A percentile compares a stretch with the other conserved stretches of the same genome.
These are phyloP conservation scores for Malurus elegans DNA, from an alignment of 2,113 vertebrate genomes.

Conservation along the genomic window DNA sequence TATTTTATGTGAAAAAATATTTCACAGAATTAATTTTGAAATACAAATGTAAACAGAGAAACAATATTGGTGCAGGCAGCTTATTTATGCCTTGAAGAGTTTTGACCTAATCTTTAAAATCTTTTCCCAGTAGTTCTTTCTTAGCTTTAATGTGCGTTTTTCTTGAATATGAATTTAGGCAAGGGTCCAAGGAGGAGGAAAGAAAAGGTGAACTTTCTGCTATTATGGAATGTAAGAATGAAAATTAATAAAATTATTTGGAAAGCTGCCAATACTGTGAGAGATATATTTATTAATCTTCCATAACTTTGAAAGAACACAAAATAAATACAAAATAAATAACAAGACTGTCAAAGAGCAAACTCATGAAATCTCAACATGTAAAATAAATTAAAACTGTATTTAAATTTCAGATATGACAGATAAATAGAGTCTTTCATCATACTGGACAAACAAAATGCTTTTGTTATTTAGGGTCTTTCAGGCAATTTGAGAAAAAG, in stretches of 20 bases:
- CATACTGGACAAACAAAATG: not conserved
- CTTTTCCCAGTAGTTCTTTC: not conserved
- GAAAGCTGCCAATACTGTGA: not conserved
- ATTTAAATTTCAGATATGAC: not conserved
- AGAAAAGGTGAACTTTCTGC: not conserved
- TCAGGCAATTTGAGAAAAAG: not conserved
- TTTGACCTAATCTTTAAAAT: not conserved
- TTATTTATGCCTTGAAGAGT: not conserved
- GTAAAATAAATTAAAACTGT: conserved; percentile 2
- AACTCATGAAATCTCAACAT: not conserved
- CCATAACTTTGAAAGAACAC: not conserved
- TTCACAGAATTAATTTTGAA: not conserved
- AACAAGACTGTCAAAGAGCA: not conserved
- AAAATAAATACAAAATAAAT: conserved; percentile 20
- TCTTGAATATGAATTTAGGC: not conserved
- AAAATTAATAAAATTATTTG: not conserved
- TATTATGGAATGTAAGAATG: not conserved
- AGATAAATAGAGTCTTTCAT: not conserved
- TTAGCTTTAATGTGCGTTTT: not conserved
- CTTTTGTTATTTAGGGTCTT: not conserved
- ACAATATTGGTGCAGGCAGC: not conserved
- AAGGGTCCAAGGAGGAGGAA: not conserved
- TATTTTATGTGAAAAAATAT: not conserved
- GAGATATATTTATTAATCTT: conserved; percentile 7
- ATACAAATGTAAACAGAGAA: not conserved